phyloP scores from a whole-genome alignment of 2,113 vertebrate genomes.

The Neogobius melanostomus region DNA sequence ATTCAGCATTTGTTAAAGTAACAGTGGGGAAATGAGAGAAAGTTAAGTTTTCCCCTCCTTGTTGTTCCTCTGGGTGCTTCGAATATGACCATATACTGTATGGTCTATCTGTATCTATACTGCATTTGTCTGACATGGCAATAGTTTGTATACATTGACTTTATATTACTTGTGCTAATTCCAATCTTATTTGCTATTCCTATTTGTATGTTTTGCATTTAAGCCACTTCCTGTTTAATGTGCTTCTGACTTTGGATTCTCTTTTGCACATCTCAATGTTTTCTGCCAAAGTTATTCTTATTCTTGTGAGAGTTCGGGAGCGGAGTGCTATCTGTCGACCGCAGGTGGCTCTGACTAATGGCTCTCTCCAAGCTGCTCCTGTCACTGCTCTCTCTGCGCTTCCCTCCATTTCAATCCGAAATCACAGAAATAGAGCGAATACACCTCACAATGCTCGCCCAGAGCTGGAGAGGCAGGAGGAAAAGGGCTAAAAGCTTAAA shows the following conservation, averaged over 20 bases:
- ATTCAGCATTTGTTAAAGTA: too few relatives aligned
- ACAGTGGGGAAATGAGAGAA: too few relatives aligned
- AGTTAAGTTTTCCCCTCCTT: too few relatives aligned
- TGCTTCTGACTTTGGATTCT: not conserved
- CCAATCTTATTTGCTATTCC: not conserved
- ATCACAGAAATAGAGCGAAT: constrained; percentile 7
- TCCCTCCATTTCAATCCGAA: not conserved
- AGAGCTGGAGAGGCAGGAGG: not conserved
- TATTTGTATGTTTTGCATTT: not conserved
- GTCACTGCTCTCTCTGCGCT: not conserved
- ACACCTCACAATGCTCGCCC: not conserved
- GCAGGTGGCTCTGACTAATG: constrained; percentile 8
- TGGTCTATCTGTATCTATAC: too few relatives aligned
- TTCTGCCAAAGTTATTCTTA: not conserved
- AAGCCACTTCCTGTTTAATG: not conserved
- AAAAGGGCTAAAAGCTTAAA: not conserved
- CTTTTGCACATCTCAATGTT: constrained; percentile 2
- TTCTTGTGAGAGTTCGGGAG: not conserved
- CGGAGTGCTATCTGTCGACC: not conserved
- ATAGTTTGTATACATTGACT: too few relatives aligned
- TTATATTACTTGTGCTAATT: not conserved
- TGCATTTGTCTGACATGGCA: too few relatives aligned
- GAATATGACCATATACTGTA: too few relatives aligned
- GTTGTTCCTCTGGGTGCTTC: too few relatives aligned
- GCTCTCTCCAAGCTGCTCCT: not conserved